These are phyloP conservation scores for Australoheros facetus DNA, from an alignment of 2,797 vertebrate species.

Conservation along the genomic window DNA sequence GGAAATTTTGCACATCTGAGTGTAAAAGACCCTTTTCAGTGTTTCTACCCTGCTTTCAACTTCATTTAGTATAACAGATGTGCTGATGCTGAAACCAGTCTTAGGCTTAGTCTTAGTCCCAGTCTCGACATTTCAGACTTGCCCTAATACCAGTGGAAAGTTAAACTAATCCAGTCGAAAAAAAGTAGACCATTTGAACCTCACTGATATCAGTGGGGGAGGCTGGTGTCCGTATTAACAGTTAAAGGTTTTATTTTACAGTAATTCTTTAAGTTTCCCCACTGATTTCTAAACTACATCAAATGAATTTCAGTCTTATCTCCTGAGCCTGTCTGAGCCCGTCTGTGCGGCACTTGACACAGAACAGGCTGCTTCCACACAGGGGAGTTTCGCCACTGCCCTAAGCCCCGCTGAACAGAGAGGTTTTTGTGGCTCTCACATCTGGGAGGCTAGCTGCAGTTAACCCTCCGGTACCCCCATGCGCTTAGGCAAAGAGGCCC, in stretches of 20 bases:
- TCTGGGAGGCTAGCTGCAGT: slow-evolving; percentile 61
- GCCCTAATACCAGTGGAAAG: neutral
- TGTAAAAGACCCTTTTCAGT: neutral
- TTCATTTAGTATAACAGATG: neutral
- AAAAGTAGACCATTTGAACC: neutral
- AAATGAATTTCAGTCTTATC: neutral
- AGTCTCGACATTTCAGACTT: neutral
- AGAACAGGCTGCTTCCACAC: slow-evolving; percentile 11
- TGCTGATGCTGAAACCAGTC: neutral
- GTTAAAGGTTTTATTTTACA: neutral
- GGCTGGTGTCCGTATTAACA: neutral
- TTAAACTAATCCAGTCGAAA: neutral
- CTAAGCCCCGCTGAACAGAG: slow-evolving; percentile 41
- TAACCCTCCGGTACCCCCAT: slow-evolving; percentile 28
- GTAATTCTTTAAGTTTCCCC: neutral
- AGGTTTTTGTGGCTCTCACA: slow-evolving; percentile 62
- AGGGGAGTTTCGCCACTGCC: neutral
- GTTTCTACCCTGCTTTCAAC: neutral
- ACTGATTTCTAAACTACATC: neutral
- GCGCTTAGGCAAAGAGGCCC: slow-evolving; percentile 13
- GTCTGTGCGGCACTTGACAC: slow-evolving; percentile 9
- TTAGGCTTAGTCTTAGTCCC: rapidly evolving
- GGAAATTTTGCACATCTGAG: no score
- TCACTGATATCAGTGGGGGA: neutral
- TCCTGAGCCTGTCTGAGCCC: neutral